Conservation (phyloP, 2,113 vertebrate genomes). For the Struthio camelus region DNA sequence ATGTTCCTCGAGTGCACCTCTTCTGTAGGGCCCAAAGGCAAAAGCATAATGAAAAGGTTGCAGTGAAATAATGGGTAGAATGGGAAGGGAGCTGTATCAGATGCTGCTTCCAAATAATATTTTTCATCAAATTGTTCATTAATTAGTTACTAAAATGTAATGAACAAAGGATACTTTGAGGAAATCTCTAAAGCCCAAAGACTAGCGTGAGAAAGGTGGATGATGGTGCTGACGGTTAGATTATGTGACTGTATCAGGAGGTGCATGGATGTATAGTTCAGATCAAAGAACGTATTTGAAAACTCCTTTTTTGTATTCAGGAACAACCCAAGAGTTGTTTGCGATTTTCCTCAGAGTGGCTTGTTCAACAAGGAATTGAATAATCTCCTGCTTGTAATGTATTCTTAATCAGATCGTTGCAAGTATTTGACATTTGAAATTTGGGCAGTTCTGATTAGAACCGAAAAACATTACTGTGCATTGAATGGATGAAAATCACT, state of each 20-base stretch:
- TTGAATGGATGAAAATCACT: not conserved
- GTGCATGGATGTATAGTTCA: not conserved
- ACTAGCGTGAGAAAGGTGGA: slow-evolving; percentile 19
- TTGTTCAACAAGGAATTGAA: not conserved
- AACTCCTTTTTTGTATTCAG: not conserved
- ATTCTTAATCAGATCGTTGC: not conserved
- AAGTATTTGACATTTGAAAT: not conserved
- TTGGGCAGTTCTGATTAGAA: not conserved
- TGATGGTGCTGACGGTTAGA: not conserved
- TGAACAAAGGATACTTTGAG: not conserved
- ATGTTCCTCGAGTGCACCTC: not conserved
- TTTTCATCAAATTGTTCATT: not conserved
- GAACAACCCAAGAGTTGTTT: not conserved
- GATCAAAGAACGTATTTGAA: not conserved
- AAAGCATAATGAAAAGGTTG: not conserved
- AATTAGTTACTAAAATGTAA: slow-evolving; percentile 10
- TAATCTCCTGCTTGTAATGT: not conserved
- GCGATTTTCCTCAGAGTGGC: not conserved
- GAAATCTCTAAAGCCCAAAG: not conserved
- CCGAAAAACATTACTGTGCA: not conserved
- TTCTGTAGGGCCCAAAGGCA: not conserved
- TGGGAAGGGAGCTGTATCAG: not conserved
- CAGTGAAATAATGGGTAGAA: not conserved
- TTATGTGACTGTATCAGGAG: not conserved
- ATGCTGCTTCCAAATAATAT: not conserved